Conservation (phyloP, 1,140 invertebrate genomes). For the Archivesica marissinica region DNA sequence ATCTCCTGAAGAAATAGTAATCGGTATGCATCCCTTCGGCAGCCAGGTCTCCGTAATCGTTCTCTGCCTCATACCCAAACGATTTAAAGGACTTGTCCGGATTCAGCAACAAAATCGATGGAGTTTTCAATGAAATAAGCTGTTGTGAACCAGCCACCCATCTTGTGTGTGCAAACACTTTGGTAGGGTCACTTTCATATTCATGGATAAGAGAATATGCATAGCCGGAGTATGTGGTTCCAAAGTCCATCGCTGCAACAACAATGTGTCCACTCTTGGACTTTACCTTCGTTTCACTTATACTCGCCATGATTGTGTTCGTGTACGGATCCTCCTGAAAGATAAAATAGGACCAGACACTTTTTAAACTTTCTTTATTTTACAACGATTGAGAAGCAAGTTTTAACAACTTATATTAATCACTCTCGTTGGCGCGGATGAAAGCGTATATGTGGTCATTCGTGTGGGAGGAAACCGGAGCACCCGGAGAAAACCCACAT, state of each 20-base stretch:
- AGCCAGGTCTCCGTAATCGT: slow-evolving; percentile 1
- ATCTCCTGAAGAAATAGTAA: slow-evolving; percentile 33
- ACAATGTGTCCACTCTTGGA: slow-evolving; percentile 19
- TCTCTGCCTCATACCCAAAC: slow-evolving; percentile 36
- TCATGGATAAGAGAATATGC: slow-evolving; percentile 26
- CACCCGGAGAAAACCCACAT: too few species aligned
- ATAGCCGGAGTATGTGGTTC: slow-evolving; percentile 34
- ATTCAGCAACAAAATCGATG: slow-evolving; percentile 15
- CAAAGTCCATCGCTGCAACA: slow-evolving; percentile 35
- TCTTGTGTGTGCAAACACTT: slow-evolving; percentile 19
- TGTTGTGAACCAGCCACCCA: slow-evolving; percentile 18
- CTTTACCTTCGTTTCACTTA: not conserved
- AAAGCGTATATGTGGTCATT: too few species aligned
- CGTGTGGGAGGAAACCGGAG: too few species aligned
- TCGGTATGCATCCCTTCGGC: not conserved
- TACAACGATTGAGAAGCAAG: too few species aligned
- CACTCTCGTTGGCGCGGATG: too few species aligned
- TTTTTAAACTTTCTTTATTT: too few species aligned
- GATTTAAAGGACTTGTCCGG: slow-evolving; percentile 29
- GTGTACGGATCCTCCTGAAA: too few species aligned
- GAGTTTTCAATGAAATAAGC: slow-evolving; percentile 32
- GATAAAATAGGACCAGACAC: too few species aligned
- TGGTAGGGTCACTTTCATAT: slow-evolving; percentile 31
- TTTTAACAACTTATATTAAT: too few species aligned
- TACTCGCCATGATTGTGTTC: not conserved